These are phyloP conservation scores for Pelochelys cantorii DNA, from an alignment of 2,797 vertebrate species.

Conservation along the genomic window DNA sequence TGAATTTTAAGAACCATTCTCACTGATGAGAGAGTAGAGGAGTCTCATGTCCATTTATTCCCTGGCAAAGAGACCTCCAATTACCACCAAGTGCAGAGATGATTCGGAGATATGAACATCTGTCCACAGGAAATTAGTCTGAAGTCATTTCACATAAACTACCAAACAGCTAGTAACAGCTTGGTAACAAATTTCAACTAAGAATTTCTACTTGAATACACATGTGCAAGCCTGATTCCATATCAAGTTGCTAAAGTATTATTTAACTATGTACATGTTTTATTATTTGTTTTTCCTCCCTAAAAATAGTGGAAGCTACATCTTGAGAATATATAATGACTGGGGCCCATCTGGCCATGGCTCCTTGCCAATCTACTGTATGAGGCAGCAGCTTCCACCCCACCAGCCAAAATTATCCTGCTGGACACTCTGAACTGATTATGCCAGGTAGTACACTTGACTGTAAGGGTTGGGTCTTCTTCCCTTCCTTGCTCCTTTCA, in stretches of 20 bases:
- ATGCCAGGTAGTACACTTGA: neutral
- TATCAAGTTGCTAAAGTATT: neutral
- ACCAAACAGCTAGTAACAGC: neutral
- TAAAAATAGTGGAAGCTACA: neutral
- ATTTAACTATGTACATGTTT: neutral
- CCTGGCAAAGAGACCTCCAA: conserved; percentile 5
- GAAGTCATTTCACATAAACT: neutral
- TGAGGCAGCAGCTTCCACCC: neutral
- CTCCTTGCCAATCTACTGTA: neutral
- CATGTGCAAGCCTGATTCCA: neutral
- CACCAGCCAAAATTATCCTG: neutral
- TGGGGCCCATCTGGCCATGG: neutral
- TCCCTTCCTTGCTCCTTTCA: neutral
- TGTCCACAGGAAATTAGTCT: conserved; percentile 32
- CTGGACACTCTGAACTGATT: conserved; percentile 11
- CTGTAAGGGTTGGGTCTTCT: conserved; percentile 31
- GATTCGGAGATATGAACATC: conserved; percentile 8
- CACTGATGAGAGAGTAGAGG: conserved; percentile 11
- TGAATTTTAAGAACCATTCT: conserved; percentile 13
- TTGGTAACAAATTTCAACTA: neutral
- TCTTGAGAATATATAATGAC: neutral
- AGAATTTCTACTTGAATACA: conserved; percentile 13
- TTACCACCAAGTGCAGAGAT: neutral
- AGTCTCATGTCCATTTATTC: conserved; percentile 6
- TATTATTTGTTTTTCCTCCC: neutral